phyloP scores from a whole-genome alignment of 2,797 vertebrate species.

The Anguilla pacifica region DNA sequence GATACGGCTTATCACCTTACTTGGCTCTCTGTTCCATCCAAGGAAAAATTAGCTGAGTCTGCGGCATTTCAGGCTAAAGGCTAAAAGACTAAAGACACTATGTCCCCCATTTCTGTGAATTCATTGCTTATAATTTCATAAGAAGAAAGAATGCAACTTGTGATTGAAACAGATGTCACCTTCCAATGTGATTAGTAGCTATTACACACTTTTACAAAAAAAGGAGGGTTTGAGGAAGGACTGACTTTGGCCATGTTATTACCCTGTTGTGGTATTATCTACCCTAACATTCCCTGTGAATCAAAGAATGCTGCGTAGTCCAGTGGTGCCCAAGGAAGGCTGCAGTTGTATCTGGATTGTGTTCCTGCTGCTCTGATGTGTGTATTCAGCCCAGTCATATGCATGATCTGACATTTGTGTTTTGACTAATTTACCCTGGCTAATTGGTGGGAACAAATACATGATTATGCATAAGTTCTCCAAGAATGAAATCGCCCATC shows the following conservation, averaged over 20 bases:
- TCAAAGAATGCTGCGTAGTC: not conserved
- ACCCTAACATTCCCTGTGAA: not conserved
- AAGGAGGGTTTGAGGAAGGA: not conserved
- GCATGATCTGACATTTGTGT: not conserved
- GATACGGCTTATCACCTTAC: not conserved
- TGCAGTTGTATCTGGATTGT: not conserved
- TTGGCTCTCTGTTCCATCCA: not conserved
- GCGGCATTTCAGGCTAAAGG: not conserved
- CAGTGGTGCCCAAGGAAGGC: not conserved
- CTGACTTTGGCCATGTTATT: not conserved
- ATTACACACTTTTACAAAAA: not conserved
- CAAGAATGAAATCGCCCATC: not conserved
- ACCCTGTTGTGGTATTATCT: not conserved
- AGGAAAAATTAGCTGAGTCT: not conserved
- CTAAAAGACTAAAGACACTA: not conserved
- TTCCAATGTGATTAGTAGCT: not conserved
- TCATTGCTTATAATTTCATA: not conserved
- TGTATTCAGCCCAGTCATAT: not conserved
- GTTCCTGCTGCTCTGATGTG: not conserved
- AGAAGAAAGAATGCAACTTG: not conserved
- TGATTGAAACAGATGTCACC: not conserved
- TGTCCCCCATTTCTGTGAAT: not conserved
- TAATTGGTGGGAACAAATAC: not conserved
- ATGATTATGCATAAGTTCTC: not conserved
- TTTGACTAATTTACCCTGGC: not conserved